Base-by-base conservation (phyloP, 2,888 invertebrate genomes). In the Hirtodrosophila cameraria region DNA sequence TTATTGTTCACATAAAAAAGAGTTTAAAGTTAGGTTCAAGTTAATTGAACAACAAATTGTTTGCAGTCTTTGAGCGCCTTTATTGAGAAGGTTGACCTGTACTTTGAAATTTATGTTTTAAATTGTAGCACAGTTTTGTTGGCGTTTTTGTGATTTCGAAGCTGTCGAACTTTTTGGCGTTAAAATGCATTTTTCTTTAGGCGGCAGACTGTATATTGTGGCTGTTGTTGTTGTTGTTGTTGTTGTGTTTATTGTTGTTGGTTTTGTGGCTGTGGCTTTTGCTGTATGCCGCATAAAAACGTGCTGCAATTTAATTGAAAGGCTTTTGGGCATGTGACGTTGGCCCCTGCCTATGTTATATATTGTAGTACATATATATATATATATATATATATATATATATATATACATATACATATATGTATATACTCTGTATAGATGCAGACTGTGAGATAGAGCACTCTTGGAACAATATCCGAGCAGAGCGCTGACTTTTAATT, bases 221-320 rank as follows among this genome's bases (percentile, higher is more conserved):
- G 2, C 5, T 20, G 5, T 15, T 42, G 4, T 36, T 36, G 13
- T 23, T 11, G 18, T 23, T 18, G 36, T 41, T 60, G 12, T 9
- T 20, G 2, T 20, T 20, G 5, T 20, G 2, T 20, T 20, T 20
- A 20, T 15, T 42, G 4, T 36, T 36, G 13, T 23, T 11, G 18
- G 18, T 18, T 42, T 41, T 60, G 30, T 30, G 41, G 35, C 28
- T 55, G 13, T 54, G n/a, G 25, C 15, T 13, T 9, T 12, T 18
- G 39, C 39, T 15, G 30, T 8, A 11, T 11, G 41, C 48, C 13
- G 18, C 42, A 57, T 28, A 70, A 74, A 76, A 86, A 74, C 83
- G 80, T 86, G 82, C 72, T 38, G 59, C 63, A 60, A 60, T 68
- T 87, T 69, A 75, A 71, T 80, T 80, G 72, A 77, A 72, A 72